These are phyloP conservation scores for Automeris io DNA, from an alignment of 2,888 invertebrate genomes.

Conservation along the genomic window DNA sequence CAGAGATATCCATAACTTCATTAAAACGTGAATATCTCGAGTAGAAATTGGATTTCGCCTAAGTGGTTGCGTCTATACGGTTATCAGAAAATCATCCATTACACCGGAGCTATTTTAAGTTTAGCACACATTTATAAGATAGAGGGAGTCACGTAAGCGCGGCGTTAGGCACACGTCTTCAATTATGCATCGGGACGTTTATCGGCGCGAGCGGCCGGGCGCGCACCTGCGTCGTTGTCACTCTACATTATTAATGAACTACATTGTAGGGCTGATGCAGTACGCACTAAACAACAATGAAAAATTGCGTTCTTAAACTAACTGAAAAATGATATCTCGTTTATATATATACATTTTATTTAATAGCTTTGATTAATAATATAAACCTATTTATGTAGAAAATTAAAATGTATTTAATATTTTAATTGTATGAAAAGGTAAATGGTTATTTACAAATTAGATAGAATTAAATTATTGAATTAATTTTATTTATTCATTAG, in stretches of 20 bases:
- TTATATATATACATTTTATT: too few species aligned
- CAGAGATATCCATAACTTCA: too few species aligned
- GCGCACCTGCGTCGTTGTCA: conserved; percentile 67
- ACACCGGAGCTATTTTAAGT: conserved; percentile 30
- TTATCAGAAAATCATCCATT: conserved; percentile 41
- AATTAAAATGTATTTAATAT: too few species aligned
- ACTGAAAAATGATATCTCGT: too few species aligned
- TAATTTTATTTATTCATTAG: too few species aligned
- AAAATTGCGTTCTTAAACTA: too few species aligned
- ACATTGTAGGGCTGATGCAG: background rate
- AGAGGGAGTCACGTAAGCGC: conserved; percentile 38
- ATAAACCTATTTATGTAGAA: too few species aligned
- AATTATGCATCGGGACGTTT: conserved; percentile 71
- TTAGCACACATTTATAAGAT: conserved; percentile 31
- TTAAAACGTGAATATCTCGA: background rate
- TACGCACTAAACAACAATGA: too few species aligned
- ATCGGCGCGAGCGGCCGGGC: conserved; percentile 42
- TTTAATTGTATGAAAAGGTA: too few species aligned
- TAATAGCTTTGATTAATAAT: too few species aligned
- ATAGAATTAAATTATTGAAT: too few species aligned
- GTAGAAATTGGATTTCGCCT: conserved; percentile 10
- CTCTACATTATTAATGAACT: conserved; percentile 68
- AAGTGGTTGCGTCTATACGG: background rate
- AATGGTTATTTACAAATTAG: too few species aligned
- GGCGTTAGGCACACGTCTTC: conserved; percentile 52